phyloP scores from a whole-genome alignment of 1,140 invertebrate species.

The Monochamus saltuarius region DNA sequence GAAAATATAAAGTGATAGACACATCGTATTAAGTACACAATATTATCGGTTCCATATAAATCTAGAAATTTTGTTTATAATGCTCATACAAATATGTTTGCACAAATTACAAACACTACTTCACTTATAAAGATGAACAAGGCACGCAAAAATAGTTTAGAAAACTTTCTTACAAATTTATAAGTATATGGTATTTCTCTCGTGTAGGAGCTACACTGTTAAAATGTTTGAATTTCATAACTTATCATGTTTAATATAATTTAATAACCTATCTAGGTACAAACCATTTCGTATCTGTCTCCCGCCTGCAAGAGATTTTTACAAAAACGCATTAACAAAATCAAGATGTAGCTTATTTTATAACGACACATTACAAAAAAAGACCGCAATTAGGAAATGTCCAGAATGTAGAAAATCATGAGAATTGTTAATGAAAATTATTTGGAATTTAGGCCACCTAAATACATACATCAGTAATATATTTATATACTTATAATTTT shows the following conservation, averaged over 20 bases:
- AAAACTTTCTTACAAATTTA: constrained; percentile 33
- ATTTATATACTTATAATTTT: too few species aligned
- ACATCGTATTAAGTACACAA: constrained; percentile 35
- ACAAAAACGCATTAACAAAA: constrained; percentile 19
- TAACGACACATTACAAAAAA: too few species aligned
- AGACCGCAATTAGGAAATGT: too few species aligned
- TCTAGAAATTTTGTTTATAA: constrained; percentile 45
- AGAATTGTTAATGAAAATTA: neutral
- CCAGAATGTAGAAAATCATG: neutral
- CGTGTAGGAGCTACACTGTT: constrained; percentile 23
- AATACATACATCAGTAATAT: too few species aligned
- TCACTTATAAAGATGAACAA: constrained; percentile 42
- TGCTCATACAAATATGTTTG: constrained; percentile 36
- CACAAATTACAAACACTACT: constrained; percentile 34
- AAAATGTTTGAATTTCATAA: constrained; percentile 21
- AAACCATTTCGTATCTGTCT: constrained; percentile 20
- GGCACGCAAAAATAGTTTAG: constrained; percentile 46
- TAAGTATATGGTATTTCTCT: constrained; percentile 22
- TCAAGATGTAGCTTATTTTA: neutral
- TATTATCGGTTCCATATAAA: constrained; percentile 45
- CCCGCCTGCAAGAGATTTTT: constrained; percentile 36
- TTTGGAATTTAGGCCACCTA: neutral
- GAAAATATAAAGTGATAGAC: constrained; percentile 49
- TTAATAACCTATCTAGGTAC: constrained; percentile 16
- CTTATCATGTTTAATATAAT: constrained; percentile 8